Evolutionary conservation across 92 coral and sea anemone genomes (phyloP), one percentile per base, ranked within the genome.

Genomic region (Micromussa lordhowensis): DNA sequence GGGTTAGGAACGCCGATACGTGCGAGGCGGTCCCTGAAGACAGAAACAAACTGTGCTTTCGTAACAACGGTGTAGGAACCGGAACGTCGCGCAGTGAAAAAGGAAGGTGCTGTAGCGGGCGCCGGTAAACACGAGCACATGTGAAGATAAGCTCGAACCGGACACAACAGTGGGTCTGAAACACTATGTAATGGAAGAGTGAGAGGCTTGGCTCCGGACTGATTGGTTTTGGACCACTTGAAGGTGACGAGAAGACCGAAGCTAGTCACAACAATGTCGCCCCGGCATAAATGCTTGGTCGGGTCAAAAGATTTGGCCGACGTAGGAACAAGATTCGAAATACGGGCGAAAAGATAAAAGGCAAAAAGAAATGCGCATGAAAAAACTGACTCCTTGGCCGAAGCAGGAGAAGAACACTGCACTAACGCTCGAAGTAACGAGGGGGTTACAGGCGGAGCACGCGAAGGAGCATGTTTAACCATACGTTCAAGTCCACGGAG

Each of bases 401-500:
- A 57, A 57, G 49, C 85, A 49, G 4, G 12, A 49, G 54, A 49
- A 38, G 32, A 6, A n/a, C 49, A 22, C 72, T 69, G 68, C 49
- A 81, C 85, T n/a, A 81, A 81, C 24, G 51, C 44, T 8, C 55
- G 87, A 21, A 83, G 74, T 12, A 83, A 24, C 21, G 24, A 12
- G 0, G 87, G 87, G 13, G 87, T 83, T 35, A 83, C 75, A 15
- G 66, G 87, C 70, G 87, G 87, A 29, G 87, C 87, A 26, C 36
- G 75, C 15, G 57, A 63, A 68, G 75, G 87, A 17, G 49, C 51
- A 68, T 83, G 87, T 30, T 35, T 44, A 4, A 49, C 54, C 1
- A 31, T 38, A 16, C 87, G 70, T 18, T 83, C 87, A 83, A 83
- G 70, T 22, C 87, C 87, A 63, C 79, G 87, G 29, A 38, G 68